Evolutionary conservation across 1,140 invertebrate genomes (phyloP).

Genomic region (Musca vetustissima): DNA sequence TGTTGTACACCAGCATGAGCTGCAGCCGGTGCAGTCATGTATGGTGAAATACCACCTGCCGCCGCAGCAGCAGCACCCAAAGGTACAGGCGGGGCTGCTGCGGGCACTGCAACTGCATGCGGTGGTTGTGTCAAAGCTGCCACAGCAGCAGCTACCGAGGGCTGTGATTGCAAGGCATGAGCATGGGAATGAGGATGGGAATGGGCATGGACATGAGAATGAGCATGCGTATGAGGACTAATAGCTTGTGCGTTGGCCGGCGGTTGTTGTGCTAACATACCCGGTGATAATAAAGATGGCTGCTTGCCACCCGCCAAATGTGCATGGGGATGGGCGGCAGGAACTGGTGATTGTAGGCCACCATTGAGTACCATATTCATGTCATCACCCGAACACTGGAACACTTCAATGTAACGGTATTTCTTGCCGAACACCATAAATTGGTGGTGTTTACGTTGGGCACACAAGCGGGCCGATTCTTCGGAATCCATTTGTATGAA

Average conservation of each 20-base stretch:
- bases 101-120: constrained; percentile 29
- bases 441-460: constrained; percentile 89
- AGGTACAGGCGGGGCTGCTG: constrained; percentile 35
- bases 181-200: constrained; percentile 34
- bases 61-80: constrained; percentile 16
- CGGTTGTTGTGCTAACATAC: constrained; percentile 54
- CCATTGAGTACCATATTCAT: constrained; percentile 95
- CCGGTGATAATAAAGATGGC: constrained; percentile 50
- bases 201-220: constrained; percentile 30
- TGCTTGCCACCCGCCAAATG: constrained; percentile 38
- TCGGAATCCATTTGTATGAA: constrained; percentile 99
- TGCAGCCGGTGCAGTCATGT: constrained; percentile 17
- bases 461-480: constrained; percentile 82
- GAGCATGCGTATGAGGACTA: constrained; percentile 43
- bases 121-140: constrained; percentile 27
- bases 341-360: constrained; percentile 70
- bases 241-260: constrained; percentile 45
- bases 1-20: constrained; percentile 23
- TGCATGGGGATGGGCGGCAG: constrained; percentile 48
- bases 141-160: constrained; percentile 28
- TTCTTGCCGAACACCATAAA: constrained; percentile 98
- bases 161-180: constrained; percentile 32
- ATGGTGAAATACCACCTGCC: constrained; percentile 22
- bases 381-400: constrained; percentile 96
- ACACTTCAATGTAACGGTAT: constrained; percentile 91